Conservation (phyloP, 2,797 vertebrate genomes). For the Helostoma temminkii region DNA sequence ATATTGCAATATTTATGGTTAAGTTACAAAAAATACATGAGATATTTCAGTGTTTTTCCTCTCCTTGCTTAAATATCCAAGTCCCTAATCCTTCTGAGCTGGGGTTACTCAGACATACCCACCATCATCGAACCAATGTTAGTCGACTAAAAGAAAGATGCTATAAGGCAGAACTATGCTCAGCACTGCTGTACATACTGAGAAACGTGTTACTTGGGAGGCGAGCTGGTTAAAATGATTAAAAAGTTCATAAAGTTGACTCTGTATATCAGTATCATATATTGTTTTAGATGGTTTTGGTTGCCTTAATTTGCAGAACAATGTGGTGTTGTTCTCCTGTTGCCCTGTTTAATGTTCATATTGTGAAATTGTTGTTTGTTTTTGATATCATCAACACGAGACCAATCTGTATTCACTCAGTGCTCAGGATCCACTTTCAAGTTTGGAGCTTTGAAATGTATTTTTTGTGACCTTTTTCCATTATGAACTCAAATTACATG, state of each 20-base stretch:
- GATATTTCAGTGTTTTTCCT: background rate
- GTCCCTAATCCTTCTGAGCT: conserved; percentile 2
- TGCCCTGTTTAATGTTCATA: conserved; percentile 8
- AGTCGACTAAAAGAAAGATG: background rate
- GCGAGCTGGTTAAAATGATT: background rate
- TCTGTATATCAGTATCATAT: background rate
- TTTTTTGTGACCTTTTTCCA: conserved; percentile 18
- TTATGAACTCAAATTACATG: conserved; percentile 20
- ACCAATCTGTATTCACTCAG: conserved; percentile 3
- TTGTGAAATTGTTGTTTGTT: background rate
- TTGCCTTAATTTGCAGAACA: conserved; percentile 6
- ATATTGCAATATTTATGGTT: background rate
- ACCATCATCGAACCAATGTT: background rate
- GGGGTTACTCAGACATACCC: background rate
- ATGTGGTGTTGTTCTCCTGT: background rate
- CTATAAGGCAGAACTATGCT: background rate
- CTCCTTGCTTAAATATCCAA: background rate
- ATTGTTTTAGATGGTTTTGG: conserved; percentile 2
- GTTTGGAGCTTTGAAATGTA: conserved; percentile 5
- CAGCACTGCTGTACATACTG: background rate
- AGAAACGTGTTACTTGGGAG: background rate
- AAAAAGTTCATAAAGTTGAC: background rate
- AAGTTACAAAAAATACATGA: background rate
- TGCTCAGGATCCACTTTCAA: background rate
- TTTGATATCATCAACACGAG: background rate